Evolutionary conservation across 2,797 vertebrate species (phyloP).

Genomic region (Parauchenoglanis punctatus): DNA sequence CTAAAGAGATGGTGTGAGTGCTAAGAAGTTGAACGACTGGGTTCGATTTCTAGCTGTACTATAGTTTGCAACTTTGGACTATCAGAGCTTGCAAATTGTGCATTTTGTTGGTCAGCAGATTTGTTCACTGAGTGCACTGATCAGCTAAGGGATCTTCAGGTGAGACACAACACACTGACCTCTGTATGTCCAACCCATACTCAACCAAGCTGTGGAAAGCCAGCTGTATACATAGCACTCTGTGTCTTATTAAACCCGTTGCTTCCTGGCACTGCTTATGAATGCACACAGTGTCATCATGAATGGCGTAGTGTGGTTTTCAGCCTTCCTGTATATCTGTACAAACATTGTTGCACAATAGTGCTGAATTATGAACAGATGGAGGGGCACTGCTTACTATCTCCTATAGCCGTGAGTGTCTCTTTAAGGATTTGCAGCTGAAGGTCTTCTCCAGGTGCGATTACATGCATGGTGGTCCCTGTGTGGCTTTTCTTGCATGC

Average conservation of each 20-base stretch:
- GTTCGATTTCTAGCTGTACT: conserved; percentile 6
- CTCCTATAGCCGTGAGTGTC: neutral
- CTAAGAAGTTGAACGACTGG: conserved; percentile 30
- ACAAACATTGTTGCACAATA: conserved; percentile 30
- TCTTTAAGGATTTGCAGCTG: conserved; percentile 33
- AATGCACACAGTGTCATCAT: conserved; percentile 30
- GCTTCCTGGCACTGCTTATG: conserved; percentile 41
- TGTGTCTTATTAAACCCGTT: conserved; percentile 32
- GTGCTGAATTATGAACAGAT: conserved; percentile 14
- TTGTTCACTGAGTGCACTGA: neutral
- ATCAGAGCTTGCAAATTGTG: neutral
- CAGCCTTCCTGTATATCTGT: conserved; percentile 18
- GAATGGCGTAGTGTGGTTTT: conserved; percentile 38
- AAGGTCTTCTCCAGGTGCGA: conserved; percentile 40
- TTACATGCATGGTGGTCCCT: conserved; percentile 47
- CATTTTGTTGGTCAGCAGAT: neutral
- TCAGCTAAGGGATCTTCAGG: neutral
- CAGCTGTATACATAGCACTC: conserved; percentile 43
- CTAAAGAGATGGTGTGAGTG: neutral
- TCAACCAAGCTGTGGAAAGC: conserved; percentile 23
- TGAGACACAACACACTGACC: conserved; percentile 1
- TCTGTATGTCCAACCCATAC: conserved; percentile 3
- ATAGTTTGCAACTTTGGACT: neutral
- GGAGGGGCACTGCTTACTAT: conserved; percentile 5
- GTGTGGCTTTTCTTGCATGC: conserved; percentile 27